These are phyloP conservation scores for Limenitis camilla DNA, from an alignment of 2,888 invertebrate genomes.

Conservation along the genomic window DNA sequence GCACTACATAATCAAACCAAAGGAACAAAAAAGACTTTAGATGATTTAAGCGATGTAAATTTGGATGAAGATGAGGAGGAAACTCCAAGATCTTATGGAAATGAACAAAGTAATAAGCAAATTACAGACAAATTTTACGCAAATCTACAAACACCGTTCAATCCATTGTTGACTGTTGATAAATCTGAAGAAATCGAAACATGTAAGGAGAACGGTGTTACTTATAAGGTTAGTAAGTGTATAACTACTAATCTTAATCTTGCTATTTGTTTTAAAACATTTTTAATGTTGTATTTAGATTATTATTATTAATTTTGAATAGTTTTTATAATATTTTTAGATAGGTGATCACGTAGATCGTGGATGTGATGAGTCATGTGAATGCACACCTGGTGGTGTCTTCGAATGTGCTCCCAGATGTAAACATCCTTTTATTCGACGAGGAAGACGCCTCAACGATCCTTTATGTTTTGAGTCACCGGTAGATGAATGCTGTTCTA, in stretches of 20 bases:
- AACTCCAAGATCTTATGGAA: constrained; percentile 31
- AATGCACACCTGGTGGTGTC: constrained; percentile 78
- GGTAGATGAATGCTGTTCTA: constrained; percentile 80
- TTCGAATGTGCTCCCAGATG: constrained; percentile 85
- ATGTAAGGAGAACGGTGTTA: constrained; percentile 64
- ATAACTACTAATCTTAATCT: background rate
- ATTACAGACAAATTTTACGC: constrained; percentile 60
- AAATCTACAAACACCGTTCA: constrained; percentile 58
- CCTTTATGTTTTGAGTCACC: constrained; percentile 82
- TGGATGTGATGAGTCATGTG: constrained; percentile 85
- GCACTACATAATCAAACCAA: constrained; percentile 58
- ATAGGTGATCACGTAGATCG: constrained; percentile 81
- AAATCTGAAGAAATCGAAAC: constrained; percentile 50
- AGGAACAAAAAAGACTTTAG: constrained; percentile 43
- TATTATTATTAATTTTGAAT: background rate
- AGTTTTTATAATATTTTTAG: constrained; percentile 28
- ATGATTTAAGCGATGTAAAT: constrained; percentile 85
- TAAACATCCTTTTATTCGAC: constrained; percentile 78
- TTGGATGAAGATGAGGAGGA: constrained; percentile 79
- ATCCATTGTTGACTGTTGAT: constrained; percentile 46
- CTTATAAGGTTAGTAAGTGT: constrained; percentile 59
- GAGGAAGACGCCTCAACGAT: constrained; percentile 79
- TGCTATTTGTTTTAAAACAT: background rate
- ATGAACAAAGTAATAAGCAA: constrained; percentile 36
- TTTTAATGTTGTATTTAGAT: background rate